phyloP scores from a whole-genome alignment of 2,888 invertebrate species.

The Conus canariensis region DNA sequence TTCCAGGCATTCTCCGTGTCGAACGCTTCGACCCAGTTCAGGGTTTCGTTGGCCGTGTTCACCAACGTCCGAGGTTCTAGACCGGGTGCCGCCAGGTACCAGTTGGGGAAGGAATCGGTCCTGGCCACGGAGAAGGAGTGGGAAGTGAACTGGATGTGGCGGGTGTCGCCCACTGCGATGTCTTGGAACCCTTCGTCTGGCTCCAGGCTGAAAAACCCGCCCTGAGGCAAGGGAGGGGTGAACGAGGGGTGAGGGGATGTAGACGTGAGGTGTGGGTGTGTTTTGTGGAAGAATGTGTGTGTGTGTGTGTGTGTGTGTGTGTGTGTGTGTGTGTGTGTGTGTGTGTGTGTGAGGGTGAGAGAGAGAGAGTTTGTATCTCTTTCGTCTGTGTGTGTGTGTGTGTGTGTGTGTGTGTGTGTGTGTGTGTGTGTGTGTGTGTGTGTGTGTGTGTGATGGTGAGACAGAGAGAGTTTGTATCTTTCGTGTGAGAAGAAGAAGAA shows the following conservation, averaged over 20 bases:
- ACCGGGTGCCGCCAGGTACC: constrained; percentile 57
- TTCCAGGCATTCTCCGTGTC: constrained; percentile 57
- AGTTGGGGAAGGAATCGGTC: constrained; percentile 64
- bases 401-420: no score
- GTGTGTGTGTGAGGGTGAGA: no score
- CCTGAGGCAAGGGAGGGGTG: constrained; percentile 43
- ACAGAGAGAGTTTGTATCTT: no score
- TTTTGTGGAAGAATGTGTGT: no score
- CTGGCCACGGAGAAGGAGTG: constrained; percentile 54
- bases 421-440: no score
- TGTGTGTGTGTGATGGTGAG: no score
- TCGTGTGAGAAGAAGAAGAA: no score
- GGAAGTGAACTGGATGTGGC: constrained; percentile 50
- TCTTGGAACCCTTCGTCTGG: constrained; percentile 47
- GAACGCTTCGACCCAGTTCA: constrained; percentile 54
- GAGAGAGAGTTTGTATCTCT: no score
- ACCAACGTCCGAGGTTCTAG: constrained; percentile 53
- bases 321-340: no score
- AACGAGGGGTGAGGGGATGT: neutral
- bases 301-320: no score
- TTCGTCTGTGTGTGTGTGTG: no score
- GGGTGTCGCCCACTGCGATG: constrained; percentile 48
- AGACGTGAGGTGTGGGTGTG: no score
- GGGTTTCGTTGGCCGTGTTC: constrained; percentile 58
- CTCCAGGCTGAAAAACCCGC: constrained; percentile 58